These are phyloP conservation scores for Sipha maydis DNA, from an alignment of 2,888 invertebrate species.

Conservation along the genomic window DNA sequence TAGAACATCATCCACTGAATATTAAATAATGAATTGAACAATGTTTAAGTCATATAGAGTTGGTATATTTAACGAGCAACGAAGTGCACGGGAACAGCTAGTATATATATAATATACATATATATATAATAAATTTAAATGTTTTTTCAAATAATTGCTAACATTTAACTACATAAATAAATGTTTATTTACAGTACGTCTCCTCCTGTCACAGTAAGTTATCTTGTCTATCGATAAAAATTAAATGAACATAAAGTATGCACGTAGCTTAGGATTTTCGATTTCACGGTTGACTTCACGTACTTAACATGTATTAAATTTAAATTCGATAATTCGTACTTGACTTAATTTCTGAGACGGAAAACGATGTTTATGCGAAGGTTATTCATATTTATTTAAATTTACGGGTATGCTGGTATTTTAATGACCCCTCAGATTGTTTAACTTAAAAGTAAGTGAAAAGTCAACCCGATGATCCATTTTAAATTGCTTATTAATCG, in stretches of 20 bases:
- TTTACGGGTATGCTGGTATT: too few relatives aligned
- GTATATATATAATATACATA: too few relatives aligned
- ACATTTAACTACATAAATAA: slow-evolving; percentile 8
- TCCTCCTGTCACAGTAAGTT: slow-evolving; percentile 45
- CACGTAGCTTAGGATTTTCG: background rate
- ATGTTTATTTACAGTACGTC: slow-evolving; percentile 55
- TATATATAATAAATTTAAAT: background rate
- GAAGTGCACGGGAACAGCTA: too few relatives aligned
- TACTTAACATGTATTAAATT: background rate
- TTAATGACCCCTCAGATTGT: too few relatives aligned
- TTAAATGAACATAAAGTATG: background rate
- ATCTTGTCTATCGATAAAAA: background rate
- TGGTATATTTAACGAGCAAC: too few relatives aligned
- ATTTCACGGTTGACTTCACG: background rate
- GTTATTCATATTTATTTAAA: too few relatives aligned
- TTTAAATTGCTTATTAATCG: background rate
- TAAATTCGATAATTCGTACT: background rate
- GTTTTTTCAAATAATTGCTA: background rate
- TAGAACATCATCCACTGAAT: too few relatives aligned
- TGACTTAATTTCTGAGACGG: background rate
- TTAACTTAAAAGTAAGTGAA: too few relatives aligned
- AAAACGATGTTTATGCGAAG: too few relatives aligned
- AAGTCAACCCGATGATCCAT: background rate
- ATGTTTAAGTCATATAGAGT: too few relatives aligned
- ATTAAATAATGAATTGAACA: too few relatives aligned